phyloP scores from a whole-genome alignment of 2,113 vertebrate genomes.

The Gyps fulvus region DNA sequence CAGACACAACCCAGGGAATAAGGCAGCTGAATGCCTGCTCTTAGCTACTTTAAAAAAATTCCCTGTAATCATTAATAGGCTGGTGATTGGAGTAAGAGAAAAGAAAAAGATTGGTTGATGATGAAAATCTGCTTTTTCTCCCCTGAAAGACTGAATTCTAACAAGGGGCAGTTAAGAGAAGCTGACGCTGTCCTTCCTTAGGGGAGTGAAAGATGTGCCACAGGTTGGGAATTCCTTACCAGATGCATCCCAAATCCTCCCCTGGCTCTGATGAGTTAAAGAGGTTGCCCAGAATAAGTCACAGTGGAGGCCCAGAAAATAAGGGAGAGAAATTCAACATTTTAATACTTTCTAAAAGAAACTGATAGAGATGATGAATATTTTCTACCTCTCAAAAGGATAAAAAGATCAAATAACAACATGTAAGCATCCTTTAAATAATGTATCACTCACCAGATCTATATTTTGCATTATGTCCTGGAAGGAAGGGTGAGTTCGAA shows the following conservation, averaged over 20 bases:
- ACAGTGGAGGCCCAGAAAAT: neutral
- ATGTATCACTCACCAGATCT: slow-evolving; percentile 82
- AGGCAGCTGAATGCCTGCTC: neutral
- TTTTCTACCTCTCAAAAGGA: neutral
- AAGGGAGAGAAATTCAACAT: neutral
- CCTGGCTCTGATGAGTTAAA: neutral
- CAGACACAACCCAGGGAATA: neutral
- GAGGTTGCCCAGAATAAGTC: neutral
- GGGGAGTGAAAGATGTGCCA: neutral
- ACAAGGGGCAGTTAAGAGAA: neutral
- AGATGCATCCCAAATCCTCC: neutral
- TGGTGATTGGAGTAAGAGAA: neutral
- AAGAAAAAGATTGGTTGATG: neutral
- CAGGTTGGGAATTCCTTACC: neutral
- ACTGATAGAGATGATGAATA: neutral
- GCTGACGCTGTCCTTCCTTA: neutral
- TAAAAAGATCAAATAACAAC: neutral
- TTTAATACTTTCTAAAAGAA: neutral
- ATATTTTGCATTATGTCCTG: slow-evolving; percentile 99
- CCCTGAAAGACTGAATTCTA: neutral
- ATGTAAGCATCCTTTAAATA: neutral
- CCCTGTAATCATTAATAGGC: neutral
- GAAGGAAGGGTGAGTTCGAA: slow-evolving; percentile 93
- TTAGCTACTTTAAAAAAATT: neutral
- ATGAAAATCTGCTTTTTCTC: neutral